Percentiles rank a stretch among this genome's conserved stretches.
Evolutionary conservation across 2,888 invertebrate genomes (phyloP).

Genomic region (Trichogramma evanescens): DNA sequence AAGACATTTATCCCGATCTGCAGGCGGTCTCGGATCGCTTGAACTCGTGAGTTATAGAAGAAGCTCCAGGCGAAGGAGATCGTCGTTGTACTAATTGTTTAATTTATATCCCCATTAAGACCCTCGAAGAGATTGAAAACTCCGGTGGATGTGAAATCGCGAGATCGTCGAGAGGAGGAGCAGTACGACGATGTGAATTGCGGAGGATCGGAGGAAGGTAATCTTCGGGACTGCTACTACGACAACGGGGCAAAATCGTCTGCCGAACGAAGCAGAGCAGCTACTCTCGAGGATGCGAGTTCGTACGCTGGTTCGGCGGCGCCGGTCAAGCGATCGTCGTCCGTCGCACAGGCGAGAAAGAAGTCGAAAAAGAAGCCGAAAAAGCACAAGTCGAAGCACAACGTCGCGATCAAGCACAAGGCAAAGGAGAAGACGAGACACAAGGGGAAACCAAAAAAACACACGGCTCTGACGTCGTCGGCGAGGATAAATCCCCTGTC

Average conservation of each 20-base stretch:
- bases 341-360: not conserved
- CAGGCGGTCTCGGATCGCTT: not conserved
- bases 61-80: not conserved
- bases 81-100: not conserved
- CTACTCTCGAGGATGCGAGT: not conserved
- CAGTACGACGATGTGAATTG: not conserved
- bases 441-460: not conserved
- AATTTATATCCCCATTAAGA: not conserved
- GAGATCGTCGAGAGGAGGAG: not conserved
- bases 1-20: constrained; percentile 18
- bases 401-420: not conserved
- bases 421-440: not conserved
- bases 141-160: not conserved
- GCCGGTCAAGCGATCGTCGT: not conserved
- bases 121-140: too few relatives aligned
- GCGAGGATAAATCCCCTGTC: too few relatives aligned
- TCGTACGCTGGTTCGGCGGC: not conserved
- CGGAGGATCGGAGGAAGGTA: not conserved
- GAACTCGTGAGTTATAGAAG: not conserved
- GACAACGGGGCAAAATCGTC: not conserved
- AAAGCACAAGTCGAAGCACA: not conserved
- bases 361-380: not conserved
- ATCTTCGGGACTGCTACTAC: not conserved
- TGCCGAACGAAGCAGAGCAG: not conserved
- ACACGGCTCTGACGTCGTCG: too few relatives aligned